Base-by-base conservation (phyloP, 2,113 vertebrate genomes). In the Limnothrissa miodon region DNA sequence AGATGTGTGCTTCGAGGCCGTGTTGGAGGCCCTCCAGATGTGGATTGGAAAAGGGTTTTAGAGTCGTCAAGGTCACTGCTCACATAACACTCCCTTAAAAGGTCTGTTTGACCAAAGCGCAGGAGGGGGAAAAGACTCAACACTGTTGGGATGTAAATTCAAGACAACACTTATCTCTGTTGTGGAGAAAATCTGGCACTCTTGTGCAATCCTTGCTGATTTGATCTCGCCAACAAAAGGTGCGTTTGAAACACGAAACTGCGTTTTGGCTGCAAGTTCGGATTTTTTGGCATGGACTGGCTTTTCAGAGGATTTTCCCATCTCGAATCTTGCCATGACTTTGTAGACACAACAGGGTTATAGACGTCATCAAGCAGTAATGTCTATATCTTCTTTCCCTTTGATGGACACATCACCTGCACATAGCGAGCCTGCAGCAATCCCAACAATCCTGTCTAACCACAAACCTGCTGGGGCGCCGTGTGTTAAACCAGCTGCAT, bases 271-370 rank as follows among this genome's bases (percentile, higher is more conserved):
- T 70, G 33, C 25, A 29, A 29, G 29, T 29, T 36, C 62, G 1
- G 62, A 70, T 39, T 39, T 53, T 39, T 51, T 78, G 62, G 62
- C 29, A 70, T 10, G 29, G 29, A 17, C 15, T 33, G 0, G 62
- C 29, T 13, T 70, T 70, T 70, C 62, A 15, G 25, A 70, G 62
- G 62, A 70, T 70, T 70, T 70, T 70, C 62, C 62, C 62, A 70
- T 36, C 62, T 17, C 36, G 62, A 13, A 13, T 29, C 62, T 70
- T 70, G 62, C 62, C 0, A 13, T 15, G 62, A 36, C 62, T 15
- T 10, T 1, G 23, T 29, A 70, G 17, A 36, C n/a, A n/a, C n/a
- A 70, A 36, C 62, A 70, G 62, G 15, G 25, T 29, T 29, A 70
- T 15, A 15, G 29, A 13, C 25, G 36, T 29, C 17, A 13, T 2